Evolutionary conservation across 2,888 invertebrate genomes (phyloP).

Genomic region (Vanessa cardui): DNA sequence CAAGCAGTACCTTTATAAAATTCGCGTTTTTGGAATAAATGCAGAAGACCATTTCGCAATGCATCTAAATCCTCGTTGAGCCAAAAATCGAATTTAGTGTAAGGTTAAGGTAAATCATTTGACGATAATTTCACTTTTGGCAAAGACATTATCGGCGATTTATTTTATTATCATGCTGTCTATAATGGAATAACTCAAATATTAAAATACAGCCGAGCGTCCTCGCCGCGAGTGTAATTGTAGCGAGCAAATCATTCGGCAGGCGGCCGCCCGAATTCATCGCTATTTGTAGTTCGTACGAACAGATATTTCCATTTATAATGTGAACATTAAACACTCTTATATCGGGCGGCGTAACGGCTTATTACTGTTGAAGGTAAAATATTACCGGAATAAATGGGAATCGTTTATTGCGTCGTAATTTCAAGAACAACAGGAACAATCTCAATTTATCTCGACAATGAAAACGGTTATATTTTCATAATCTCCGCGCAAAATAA

Average conservation of each 20-base stretch:
- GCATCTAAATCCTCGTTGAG: too few species aligned
- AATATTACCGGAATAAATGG: constrained; percentile 28
- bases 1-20: too few species aligned
- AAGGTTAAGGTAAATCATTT: too few species aligned
- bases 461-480: constrained; percentile 8
- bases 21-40: too few species aligned
- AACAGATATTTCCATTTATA: constrained; percentile 24
- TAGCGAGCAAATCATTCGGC: not conserved
- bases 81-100: too few species aligned
- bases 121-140: too few species aligned
- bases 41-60: too few species aligned
- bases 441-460: constrained; percentile 15
- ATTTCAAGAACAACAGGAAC: constrained; percentile 20
- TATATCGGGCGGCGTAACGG: constrained; percentile 11
- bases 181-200: not conserved
- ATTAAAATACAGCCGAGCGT: not conserved
- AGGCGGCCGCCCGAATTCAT: constrained; percentile 11
- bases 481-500: constrained; percentile 4
- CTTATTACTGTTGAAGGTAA: constrained; percentile 20
- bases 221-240: not conserved
- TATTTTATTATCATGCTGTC: not conserved
- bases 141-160: too few species aligned
- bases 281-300: constrained; percentile 11
- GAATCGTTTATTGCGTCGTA: constrained; percentile 19
- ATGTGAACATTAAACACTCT: constrained; percentile 21